Evolutionary conservation across 2,888 invertebrate genomes (phyloP), one percentile per base, ranked within the genome.

Genomic region (Dorcus parallelipipedus): DNA sequence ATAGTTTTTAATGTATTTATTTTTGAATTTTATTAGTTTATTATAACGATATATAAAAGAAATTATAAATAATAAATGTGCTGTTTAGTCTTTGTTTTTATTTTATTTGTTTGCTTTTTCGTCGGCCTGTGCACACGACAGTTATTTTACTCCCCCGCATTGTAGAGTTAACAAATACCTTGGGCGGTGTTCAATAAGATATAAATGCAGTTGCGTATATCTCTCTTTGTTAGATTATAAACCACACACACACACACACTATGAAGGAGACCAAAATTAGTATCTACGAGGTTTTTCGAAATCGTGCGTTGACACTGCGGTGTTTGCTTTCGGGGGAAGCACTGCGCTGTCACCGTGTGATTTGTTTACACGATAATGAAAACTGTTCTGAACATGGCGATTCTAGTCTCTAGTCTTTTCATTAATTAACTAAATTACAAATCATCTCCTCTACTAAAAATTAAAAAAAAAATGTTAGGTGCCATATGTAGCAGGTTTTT

Each of bases 1-100:
- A 38, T 50, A 42, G 41, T 52, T 52, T 39, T 55, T 51, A 42
- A 56, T 47, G 39, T 51, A 51, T 52, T 56, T 56, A 42, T 43
- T 51, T 56, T 38, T 42, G 26, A 33, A 33, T 33, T 33, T 33
- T 33, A 33, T 33, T 33, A 33, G 26, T 33, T 33, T 33, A 33
- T 33, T 33, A 33, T 33, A 33, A 33, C 26, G 26, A 33, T 33
- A 33, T 7, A 33, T 33, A 7, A 33, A 33, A 33, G 6, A 33
- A 33, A 33, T 33, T 5, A 33, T 6, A 4, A 33, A 33, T 40
- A 51, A 51, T 51, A 51, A 51, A 39, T 39, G 51, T 51, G 41
- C 41, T 39, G 40, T 51, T 51, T 41, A 9, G 20, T 47, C 26
- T 47, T 47, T 26, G n/a, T 33, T 47, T 47, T 47, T 47, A 17